These are phyloP conservation scores for Caerostris extrusa DNA, from an alignment of 1,140 invertebrate genomes.

Conservation along the genomic window DNA sequence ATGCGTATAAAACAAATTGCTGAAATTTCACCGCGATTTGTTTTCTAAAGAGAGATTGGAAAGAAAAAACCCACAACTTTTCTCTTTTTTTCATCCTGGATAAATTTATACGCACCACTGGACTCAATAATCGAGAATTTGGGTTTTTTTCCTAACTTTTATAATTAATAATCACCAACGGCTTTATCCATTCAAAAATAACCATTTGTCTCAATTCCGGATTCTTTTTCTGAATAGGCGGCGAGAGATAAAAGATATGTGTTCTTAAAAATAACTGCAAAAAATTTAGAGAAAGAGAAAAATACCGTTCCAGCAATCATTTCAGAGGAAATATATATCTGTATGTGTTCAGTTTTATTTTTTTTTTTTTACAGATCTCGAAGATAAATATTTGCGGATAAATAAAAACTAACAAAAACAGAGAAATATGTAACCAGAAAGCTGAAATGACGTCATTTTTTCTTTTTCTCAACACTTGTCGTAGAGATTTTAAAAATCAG, in stretches of 20 bases:
- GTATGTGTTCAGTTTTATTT: too few relatives aligned
- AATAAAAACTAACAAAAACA: not conserved
- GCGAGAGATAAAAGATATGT: slow-evolving; percentile 8
- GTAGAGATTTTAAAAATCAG: too few relatives aligned
- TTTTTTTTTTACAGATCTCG: not conserved
- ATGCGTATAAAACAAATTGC: not conserved
- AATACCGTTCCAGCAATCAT: not conserved
- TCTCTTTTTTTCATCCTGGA: not conserved
- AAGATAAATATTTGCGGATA: slow-evolving; percentile 31
- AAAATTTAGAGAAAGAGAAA: not conserved
- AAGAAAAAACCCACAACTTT: not conserved
- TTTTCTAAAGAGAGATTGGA: not conserved
- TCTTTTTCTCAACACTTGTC: too few relatives aligned
- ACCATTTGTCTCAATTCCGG: slow-evolving; percentile 32
- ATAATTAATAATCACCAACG: slow-evolving; percentile 25
- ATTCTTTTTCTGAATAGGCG: slow-evolving; percentile 16
- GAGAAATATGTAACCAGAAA: not conserved
- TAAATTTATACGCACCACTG: not conserved
- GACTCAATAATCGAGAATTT: slow-evolving; percentile 8
- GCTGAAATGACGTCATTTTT: too few relatives aligned
- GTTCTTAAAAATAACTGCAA: not conserved
- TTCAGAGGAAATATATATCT: not conserved
- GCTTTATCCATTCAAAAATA: slow-evolving; percentile 9
- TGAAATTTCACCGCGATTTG: slow-evolving; percentile 11
- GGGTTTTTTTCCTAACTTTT: not conserved